Base-by-base conservation (phyloP, 2,888 invertebrate genomes). In the Drosophila eohydei region DNA sequence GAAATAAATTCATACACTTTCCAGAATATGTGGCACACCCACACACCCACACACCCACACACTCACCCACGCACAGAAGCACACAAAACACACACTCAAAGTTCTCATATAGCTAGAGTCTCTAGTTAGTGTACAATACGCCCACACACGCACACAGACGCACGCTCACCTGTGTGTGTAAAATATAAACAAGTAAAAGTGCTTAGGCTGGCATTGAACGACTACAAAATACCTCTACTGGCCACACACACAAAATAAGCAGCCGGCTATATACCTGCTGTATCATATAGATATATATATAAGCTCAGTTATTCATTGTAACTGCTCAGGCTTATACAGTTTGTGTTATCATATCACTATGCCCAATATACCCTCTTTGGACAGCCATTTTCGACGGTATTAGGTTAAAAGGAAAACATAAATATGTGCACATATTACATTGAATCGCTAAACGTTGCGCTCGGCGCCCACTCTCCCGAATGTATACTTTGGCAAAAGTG, bases 361-460 rank as follows among this genome's bases (percentile, higher is more conserved):
- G 0, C 9, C 8, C 30, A 30, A 32, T 16, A 52, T 52, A 14
- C 32, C 50, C 32, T 11, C 3, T 11, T 16, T 5, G 12, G 5
- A 3, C 0, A 8, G 9, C 4, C 36, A 8, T 14, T 9, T 9
- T 14, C 9, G 1, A 4, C 0, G 51, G 30, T 6, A 32, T 48
- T 32, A n/a, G 8, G 34, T 14, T 52, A 54, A 38, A 40, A 40
- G 54, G 28, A 26, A 28, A 28, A 56, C 36, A 28, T 43, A 43
- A 32, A 34, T 41, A 34, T 34, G 46, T 44, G 46, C 43, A 36
- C 46, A 44, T 54, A 46, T 62, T 54, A 38, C 38, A 54, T 54
- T 38, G 44, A 46, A 46, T 52, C 51, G 54, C 61, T 62, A 46
- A 56, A 56, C 32, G 40, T 21, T 32, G 48, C 5, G 21, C 48